Evolutionary conservation across 2,888 invertebrate species (phyloP).

Genomic region (Drosophila koepferae): DNA sequence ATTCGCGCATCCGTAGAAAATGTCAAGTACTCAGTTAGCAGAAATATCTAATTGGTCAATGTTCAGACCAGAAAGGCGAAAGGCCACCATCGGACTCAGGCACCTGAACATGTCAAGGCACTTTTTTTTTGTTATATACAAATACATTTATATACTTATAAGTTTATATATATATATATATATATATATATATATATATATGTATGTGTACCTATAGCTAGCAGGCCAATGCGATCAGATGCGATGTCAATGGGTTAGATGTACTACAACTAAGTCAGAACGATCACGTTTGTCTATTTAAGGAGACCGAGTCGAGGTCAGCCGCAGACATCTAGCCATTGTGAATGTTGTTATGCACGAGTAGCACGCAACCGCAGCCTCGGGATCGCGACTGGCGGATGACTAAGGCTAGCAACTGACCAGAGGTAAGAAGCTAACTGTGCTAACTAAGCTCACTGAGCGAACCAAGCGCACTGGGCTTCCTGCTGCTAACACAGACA

Average conservation of each 20-base stretch:
- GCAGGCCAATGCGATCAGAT: constrained; percentile 20
- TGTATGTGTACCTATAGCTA: background rate
- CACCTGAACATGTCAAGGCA: constrained; percentile 80
- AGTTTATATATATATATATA: background rate
- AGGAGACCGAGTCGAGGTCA: constrained; percentile 74
- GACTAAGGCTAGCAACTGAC: constrained; percentile 42
- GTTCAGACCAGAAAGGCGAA: constrained; percentile 10
- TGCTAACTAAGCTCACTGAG: constrained; percentile 45
- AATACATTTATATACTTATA: background rate
- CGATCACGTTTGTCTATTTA: constrained; percentile 69
- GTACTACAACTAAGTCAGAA: constrained; percentile 60
- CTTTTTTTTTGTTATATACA: constrained; percentile 10
- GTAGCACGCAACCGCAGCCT: constrained; percentile 29
- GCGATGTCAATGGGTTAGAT: constrained; percentile 34
- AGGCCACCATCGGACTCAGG: constrained; percentile 32
- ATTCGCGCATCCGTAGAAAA: constrained; percentile 47
- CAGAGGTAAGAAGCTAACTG: constrained; percentile 35
- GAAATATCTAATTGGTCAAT: constrained; percentile 70
- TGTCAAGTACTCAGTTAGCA: constrained; percentile 60
- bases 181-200: background rate
- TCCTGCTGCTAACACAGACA: constrained; percentile 79
- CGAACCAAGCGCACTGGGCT: constrained; percentile 46
- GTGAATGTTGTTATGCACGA: constrained; percentile 38
- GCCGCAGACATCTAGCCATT: constrained; percentile 30
- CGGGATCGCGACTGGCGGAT: constrained; percentile 25